Evolutionary conservation across 64 coral and sea anemone species (phyloP).

Genomic region (Orbicella faveolata): DNA sequence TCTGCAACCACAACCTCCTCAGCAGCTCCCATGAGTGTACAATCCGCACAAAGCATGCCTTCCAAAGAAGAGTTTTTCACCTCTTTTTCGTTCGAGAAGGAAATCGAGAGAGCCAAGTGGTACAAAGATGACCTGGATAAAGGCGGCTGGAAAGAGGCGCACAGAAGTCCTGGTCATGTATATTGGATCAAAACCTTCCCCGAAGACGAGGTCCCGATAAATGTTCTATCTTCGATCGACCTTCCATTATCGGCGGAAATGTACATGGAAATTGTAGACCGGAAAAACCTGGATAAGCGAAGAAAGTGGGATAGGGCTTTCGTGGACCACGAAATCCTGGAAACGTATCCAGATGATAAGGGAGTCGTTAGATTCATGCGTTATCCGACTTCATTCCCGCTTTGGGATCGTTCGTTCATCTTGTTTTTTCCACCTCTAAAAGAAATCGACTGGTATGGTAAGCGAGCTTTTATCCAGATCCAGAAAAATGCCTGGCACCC

Average conservation of each 20-base stretch:
- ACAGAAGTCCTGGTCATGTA: constrained; percentile 11
- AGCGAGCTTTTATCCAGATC: constrained; percentile 7
- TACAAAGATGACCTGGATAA: constrained; percentile 52
- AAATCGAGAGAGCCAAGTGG: constrained; percentile 36
- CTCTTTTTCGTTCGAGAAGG: constrained; percentile 24
- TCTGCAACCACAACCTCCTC: too few species aligned
- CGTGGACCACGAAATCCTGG: constrained; percentile 12
- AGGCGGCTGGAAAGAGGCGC: constrained; percentile 17
- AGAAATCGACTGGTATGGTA: constrained; percentile 31
- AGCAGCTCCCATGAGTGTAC: background rate
- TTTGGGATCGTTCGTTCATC: constrained; percentile 36
- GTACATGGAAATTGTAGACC: background rate
- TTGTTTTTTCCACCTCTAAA: constrained; percentile 5
- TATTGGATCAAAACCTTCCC: constrained; percentile 36
- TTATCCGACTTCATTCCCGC: background rate
- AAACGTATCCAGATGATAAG: constrained; percentile 17
- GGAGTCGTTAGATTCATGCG: background rate
- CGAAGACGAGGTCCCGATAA: constrained; percentile 36
- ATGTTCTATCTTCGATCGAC: constrained; percentile 11
- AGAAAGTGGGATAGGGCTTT: constrained; percentile 33
- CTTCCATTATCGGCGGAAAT: constrained; percentile 36
- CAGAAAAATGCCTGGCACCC: constrained; percentile 39
- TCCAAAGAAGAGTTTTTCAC: background rate
- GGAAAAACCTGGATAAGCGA: background rate
- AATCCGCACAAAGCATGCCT: background rate